Evolutionary conservation across 2,113 vertebrate genomes (phyloP).

Genomic region (Lophura nycthemera): DNA sequence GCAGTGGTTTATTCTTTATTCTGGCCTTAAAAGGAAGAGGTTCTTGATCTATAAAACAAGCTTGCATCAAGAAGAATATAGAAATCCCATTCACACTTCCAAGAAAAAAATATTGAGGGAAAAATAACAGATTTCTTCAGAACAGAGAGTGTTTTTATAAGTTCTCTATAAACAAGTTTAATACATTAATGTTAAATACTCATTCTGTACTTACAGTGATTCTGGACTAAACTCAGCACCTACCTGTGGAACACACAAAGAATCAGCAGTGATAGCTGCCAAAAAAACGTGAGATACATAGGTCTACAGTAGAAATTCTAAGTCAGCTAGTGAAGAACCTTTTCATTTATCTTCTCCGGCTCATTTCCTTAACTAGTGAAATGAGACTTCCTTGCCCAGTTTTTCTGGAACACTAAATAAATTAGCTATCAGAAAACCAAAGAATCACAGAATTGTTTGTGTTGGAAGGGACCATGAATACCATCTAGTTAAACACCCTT

Average conservation of each 20-base stretch:
- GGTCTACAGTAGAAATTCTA: neutral
- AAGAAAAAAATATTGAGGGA: neutral
- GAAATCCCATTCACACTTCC: neutral
- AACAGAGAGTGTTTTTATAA: neutral
- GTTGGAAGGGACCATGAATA: too few relatives aligned
- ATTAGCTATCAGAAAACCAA: neutral
- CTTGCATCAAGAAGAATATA: neutral
- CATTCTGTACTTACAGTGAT: neutral
- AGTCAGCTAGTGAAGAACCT: neutral
- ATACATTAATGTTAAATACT: neutral
- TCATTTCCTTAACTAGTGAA: neutral
- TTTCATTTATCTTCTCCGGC: neutral
- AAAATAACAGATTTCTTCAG: neutral
- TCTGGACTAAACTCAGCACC: neutral
- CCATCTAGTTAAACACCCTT: too few relatives aligned
- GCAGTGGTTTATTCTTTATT: neutral
- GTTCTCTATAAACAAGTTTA: neutral
- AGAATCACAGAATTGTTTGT: too few relatives aligned
- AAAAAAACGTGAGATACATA: neutral
- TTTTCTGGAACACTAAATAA: neutral
- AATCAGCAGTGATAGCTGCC: neutral
- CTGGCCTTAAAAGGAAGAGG: neutral
- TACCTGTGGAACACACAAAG: neutral
- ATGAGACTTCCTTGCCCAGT: neutral
- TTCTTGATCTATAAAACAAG: neutral